Percentiles rank a stretch among this genome's conserved stretches.
These are phyloP conservation scores for Podarcis muralis DNA, from an alignment of 2,113 vertebrate genomes.

Conservation along the genomic window DNA sequence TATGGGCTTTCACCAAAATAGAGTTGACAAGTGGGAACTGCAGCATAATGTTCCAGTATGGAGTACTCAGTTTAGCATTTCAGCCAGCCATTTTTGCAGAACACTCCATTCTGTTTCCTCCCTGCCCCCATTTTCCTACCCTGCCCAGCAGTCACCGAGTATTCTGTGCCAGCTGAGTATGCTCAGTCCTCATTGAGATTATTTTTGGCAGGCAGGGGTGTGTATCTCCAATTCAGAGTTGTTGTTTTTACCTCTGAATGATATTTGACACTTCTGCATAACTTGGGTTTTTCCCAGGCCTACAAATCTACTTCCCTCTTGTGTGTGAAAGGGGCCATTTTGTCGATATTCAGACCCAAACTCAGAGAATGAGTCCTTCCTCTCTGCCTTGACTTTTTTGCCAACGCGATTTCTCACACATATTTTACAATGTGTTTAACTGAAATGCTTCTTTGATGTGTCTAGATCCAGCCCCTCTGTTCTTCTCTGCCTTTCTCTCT, in stretches of 20 bases:
- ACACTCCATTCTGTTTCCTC: not conserved
- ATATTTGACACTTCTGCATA: not conserved
- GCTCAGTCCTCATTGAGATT: no score
- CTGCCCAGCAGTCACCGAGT: not conserved
- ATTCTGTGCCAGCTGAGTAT: not conserved
- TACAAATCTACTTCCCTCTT: not conserved
- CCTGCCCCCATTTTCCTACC: not conserved
- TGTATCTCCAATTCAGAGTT: not conserved
- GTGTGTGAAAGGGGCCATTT: not conserved
- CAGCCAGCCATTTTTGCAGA: not conserved
- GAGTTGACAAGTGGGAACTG: not conserved
- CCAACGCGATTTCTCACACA: no score
- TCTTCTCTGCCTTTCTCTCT: no score
- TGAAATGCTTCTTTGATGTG: no score
- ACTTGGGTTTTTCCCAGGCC: not conserved
- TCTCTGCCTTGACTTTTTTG: no score
- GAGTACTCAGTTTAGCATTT: not conserved
- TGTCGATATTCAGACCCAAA: not conserved
- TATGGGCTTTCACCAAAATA: not conserved
- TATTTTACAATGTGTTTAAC: no score
- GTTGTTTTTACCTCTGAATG: not conserved
- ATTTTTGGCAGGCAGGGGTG: not conserved
- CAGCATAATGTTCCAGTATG: not conserved
- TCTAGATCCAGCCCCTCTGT: no score
- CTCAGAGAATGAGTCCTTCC: not conserved